Evolutionary conservation across 2,797 vertebrate genomes (phyloP), one percentile per base, ranked within the genome.

Genomic region (Siniperca obscura): DNA sequence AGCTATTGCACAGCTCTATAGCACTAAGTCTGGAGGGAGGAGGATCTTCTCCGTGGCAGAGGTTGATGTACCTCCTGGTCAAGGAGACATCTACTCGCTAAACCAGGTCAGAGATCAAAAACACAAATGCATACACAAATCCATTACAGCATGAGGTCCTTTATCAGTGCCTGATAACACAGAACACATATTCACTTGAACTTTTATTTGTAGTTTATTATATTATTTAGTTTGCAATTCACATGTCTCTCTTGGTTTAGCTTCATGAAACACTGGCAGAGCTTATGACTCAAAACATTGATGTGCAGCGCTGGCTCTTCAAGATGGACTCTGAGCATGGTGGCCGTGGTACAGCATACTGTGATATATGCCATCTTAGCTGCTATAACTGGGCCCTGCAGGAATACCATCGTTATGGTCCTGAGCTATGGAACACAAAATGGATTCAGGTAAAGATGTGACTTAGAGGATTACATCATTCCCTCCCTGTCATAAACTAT

Each of bases 301-400:
- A 95, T 3, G 96, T 98, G 86, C 89, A 65, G 53, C 96, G 96
- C 59, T 98, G 98, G 98, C 76, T 98, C 66, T 96, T 98, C 77
- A 99, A 98, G 92, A 93, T 94, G 80, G 95, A 98, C 55, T 83
- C 82, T 0, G 97, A 96, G 70, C 85, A 82, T 2, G 90, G 92
- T 70, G 96, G 96, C 17, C 88, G 93, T 0, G 97, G 97, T 61
- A 97, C 93, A 1, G 97, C 97, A 0, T 97, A 93, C 81, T 98
- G 97, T 67, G 97, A 98, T 27, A 50, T 95, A 19, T 52, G 74
- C 53, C 93, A 97, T 76, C 84, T 98, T 50, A 73, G 87, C 69
- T 96, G 97, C 91, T 91, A 88, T 81, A 67, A 42, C 12, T 96
- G 96, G 96, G 83, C 95, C 68, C 89, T 92, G 50, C 89, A 92